A percentile compares a stretch with the other conserved stretches of the same genome.
Conservation (phyloP, 2,797 vertebrate species). For the Phrynocephalus guinanensis region DNA sequence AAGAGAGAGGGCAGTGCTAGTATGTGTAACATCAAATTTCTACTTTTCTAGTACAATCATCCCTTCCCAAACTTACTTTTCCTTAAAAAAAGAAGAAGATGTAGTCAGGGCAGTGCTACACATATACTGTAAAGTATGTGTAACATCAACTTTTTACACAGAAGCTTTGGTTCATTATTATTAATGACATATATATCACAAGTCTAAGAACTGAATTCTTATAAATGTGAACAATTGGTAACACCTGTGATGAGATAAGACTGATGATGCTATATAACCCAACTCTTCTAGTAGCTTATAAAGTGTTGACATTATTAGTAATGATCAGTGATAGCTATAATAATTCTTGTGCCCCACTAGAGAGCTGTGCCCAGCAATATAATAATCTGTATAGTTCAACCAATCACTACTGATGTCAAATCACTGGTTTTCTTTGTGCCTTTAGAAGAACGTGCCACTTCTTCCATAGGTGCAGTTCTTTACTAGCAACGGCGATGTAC, state of each 20-base stretch:
- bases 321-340: neutral
- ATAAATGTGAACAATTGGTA: neutral
- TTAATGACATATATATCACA: neutral
- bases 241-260: neutral
- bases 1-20: no score
- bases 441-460: neutral
- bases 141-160: neutral
- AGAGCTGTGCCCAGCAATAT: neutral
- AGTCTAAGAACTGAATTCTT: neutral
- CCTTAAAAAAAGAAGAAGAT: neutral
- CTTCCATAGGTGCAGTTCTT: neutral
- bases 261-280: neutral
- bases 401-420: neutral
- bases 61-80: neutral
- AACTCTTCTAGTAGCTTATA: neutral
- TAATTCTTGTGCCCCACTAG: neutral
- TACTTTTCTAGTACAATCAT: neutral
- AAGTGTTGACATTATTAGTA: neutral
- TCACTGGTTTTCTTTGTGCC: neutral
- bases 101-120: neutral
- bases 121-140: no score
- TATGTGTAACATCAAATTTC: no score
- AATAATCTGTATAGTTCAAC: neutral
- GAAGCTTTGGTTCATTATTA: neutral
- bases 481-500: no score